These are phyloP conservation scores for Acanthosepion esculentum DNA, from an alignment of 2,888 invertebrate genomes.

Conservation along the genomic window DNA sequence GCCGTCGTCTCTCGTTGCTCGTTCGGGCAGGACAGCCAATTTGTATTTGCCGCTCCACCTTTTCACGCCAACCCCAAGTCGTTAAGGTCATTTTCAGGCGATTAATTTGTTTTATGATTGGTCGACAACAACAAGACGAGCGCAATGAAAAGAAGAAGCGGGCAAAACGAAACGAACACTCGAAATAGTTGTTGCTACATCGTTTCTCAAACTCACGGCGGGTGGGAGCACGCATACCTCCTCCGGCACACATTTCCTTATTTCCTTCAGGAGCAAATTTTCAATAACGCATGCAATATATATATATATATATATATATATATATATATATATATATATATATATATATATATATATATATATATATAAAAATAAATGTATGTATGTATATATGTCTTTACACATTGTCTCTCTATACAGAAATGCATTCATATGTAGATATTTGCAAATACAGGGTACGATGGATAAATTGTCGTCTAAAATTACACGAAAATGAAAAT, in stretches of 20 bases:
- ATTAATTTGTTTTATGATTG: slow-evolving; percentile 33
- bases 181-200: neutral
- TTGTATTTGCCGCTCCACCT: too few species aligned
- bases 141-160: neutral
- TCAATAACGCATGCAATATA: neutral
- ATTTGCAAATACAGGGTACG: too few species aligned
- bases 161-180: neutral
- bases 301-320: neutral
- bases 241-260: neutral
- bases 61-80: neutral
- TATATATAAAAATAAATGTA: too few species aligned
- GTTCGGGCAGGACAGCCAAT: neutral
- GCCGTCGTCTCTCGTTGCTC: neutral
- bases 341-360: neutral
- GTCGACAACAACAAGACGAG: neutral
- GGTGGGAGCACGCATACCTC: neutral
- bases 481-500: too few species aligned
- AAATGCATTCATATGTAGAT: too few species aligned
- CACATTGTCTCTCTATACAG: too few species aligned
- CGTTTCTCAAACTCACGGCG: neutral
- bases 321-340: neutral
- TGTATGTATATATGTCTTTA: neutral
- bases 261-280: too few species aligned
- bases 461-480: too few species aligned
- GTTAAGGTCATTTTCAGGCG: slow-evolving; percentile 33